Conservation (phyloP, 1,140 invertebrate genomes). For the silkworm (Bombyx mori) region DNA sequence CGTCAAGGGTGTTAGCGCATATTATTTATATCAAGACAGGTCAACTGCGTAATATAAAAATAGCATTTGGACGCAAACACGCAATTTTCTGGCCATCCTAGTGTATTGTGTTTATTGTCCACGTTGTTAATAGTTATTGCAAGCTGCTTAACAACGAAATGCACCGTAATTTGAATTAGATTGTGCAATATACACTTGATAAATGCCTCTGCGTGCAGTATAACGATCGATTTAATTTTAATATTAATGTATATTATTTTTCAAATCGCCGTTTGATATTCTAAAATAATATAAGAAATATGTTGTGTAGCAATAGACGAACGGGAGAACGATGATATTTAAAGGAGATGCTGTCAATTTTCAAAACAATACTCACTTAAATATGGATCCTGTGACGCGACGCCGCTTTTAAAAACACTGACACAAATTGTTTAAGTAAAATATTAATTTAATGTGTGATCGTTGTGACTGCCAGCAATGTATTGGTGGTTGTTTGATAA, state of each 20-base stretch:
- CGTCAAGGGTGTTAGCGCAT: no score
- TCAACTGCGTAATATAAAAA: no score
- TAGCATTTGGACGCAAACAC: background rate
- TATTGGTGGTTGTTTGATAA: slow-evolving; percentile 55
- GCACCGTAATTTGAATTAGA: background rate
- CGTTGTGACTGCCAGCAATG: slow-evolving; percentile 53
- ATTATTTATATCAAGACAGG: no score
- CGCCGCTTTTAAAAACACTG: slow-evolving; percentile 38
- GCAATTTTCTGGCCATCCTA: slow-evolving; percentile 13
- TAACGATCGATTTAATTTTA: background rate
- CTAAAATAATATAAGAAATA: background rate
- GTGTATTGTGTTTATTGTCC: slow-evolving; percentile 15
- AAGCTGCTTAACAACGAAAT: slow-evolving; percentile 1
- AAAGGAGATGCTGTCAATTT: background rate
- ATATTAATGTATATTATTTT: background rate
- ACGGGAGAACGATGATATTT: no score
- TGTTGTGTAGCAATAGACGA: no score
- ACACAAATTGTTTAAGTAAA: slow-evolving; percentile 44
- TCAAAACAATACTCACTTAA: slow-evolving; percentile 35
- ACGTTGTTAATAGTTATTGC: background rate
- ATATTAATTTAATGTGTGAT: slow-evolving; percentile 36
- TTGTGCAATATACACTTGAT: slow-evolving; percentile 3
- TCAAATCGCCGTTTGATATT: no score
- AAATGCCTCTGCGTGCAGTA: background rate
- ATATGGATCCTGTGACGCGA: slow-evolving; percentile 35